Conservation (phyloP, 2,797 vertebrate genomes). For the Enteromius unitaeniatus region DNA sequence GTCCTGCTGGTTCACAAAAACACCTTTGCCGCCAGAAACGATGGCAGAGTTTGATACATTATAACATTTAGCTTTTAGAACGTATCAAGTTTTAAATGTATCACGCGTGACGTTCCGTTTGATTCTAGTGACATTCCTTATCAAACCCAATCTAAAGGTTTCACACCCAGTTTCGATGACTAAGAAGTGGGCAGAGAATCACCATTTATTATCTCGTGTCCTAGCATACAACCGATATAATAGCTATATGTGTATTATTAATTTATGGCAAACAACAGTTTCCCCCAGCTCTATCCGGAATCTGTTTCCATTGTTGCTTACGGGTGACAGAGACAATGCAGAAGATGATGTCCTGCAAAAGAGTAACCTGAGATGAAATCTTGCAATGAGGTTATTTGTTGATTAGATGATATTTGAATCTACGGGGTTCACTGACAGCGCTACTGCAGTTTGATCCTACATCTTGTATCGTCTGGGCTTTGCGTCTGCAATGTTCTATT, state of each 20-base stretch:
- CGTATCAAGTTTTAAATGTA: conserved; percentile 5
- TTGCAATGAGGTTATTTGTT: not conserved
- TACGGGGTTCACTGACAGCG: not conserved
- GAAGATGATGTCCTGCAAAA: not conserved
- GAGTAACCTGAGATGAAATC: not conserved
- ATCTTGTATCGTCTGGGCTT: conserved; percentile 34
- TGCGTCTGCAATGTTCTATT: not conserved
- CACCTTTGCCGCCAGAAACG: conserved; percentile 70
- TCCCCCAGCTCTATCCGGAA: not conserved
- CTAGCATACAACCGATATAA: not conserved
- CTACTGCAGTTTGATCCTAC: not conserved
- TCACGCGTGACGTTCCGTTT: not conserved
- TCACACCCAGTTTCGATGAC: conserved; percentile 75
- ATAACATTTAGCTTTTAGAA: not conserved
- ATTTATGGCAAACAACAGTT: not conserved
- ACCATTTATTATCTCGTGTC: conserved; percentile 13
- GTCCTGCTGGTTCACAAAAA: conserved; percentile 63
- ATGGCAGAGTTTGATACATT: conserved; percentile 58
- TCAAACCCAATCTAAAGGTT: not conserved
- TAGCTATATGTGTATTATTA: not conserved
- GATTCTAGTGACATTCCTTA: not conserved
- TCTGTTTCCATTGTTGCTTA: conserved; percentile 18
- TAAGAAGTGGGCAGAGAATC: conserved; percentile 48
- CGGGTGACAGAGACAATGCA: not conserved
- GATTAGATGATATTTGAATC: not conserved